Evolutionary conservation across 2,888 invertebrate genomes (phyloP).

Genomic region (Calephelis perditalis): DNA sequence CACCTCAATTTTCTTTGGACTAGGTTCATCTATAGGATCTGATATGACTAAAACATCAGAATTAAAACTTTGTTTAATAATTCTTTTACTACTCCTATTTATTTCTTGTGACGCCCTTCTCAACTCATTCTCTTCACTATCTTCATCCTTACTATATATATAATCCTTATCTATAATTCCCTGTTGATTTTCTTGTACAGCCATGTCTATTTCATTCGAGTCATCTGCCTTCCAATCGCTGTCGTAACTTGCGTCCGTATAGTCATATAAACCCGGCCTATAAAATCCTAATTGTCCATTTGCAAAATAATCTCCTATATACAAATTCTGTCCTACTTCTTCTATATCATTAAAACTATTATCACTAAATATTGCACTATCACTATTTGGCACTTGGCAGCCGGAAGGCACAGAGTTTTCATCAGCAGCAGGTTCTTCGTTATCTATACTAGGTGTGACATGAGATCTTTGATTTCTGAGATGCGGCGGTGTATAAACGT

Average conservation of each 20-base stretch:
- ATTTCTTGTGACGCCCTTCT: constrained; percentile 80
- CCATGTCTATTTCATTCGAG: constrained; percentile 55
- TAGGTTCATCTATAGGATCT: constrained; percentile 58
- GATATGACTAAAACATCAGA: constrained; percentile 84
- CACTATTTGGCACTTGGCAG: constrained; percentile 74
- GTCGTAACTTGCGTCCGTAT: constrained; percentile 43
- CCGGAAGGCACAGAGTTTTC: constrained; percentile 63
- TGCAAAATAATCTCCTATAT: constrained; percentile 73
- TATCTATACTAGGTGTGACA: constrained; percentile 49
- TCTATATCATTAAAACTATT: constrained; percentile 62
- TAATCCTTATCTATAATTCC: constrained; percentile 73
- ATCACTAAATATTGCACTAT: constrained; percentile 74
- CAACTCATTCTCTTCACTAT: constrained; percentile 76
- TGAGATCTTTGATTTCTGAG: constrained; percentile 63
- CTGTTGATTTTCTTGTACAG: constrained; percentile 49
- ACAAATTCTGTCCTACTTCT: constrained; percentile 66
- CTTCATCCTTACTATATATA: constrained; percentile 71
- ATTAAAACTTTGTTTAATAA: constrained; percentile 80
- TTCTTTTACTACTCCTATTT: constrained; percentile 80
- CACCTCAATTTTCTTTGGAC: constrained; percentile 30
- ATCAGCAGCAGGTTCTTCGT: constrained; percentile 45
- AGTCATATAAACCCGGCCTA: constrained; percentile 60
- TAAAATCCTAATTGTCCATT: constrained; percentile 69
- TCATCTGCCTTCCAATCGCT: constrained; percentile 57
- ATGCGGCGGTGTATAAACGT: constrained; percentile 73